These are phyloP conservation scores for Lysandra coridon DNA, from an alignment of 2,888 invertebrate species.

Conservation along the genomic window DNA sequence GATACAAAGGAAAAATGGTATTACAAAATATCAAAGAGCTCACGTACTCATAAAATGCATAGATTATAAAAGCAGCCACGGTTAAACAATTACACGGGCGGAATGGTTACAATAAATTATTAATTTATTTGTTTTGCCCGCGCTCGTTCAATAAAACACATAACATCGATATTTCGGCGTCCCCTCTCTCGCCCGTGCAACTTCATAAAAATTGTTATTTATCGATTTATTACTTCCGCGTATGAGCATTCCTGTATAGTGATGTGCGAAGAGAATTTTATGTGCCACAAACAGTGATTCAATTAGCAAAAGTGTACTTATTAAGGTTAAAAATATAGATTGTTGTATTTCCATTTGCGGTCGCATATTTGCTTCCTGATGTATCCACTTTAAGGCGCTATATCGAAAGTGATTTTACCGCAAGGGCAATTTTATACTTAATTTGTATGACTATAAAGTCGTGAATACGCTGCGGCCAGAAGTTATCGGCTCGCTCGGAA, in stretches of 20 bases:
- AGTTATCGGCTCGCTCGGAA: too few species aligned
- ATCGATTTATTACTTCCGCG: slow-evolving; percentile 25
- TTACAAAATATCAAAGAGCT: slow-evolving; percentile 9
- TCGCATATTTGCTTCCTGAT: background rate
- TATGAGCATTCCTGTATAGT: background rate
- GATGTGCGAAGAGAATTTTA: background rate
- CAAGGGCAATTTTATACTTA: too few species aligned
- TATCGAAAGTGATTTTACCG: too few species aligned
- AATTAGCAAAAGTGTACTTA: background rate
- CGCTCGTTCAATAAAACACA: slow-evolving; percentile 7
- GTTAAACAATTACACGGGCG: slow-evolving; percentile 31
- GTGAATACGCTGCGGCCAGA: too few species aligned
- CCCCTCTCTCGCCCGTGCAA: slow-evolving; percentile 15
- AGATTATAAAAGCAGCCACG: slow-evolving; percentile 28
- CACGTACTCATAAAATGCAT: slow-evolving; percentile 27
- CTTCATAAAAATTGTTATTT: slow-evolving; percentile 27
- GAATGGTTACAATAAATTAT: slow-evolving; percentile 29
- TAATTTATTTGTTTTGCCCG: slow-evolving; percentile 32
- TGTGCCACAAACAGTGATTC: background rate
- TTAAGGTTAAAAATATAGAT: background rate
- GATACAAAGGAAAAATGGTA: slow-evolving; percentile 2
- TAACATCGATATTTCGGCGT: slow-evolving; percentile 11
- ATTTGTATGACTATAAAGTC: too few species aligned
- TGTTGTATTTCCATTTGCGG: background rate
- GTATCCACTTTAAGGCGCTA: background rate